Percentiles rank a stretch among this genome's conserved stretches.
Evolutionary conservation across 2,113 vertebrate species (phyloP).

Genomic region (Hippocampus comes): DNA sequence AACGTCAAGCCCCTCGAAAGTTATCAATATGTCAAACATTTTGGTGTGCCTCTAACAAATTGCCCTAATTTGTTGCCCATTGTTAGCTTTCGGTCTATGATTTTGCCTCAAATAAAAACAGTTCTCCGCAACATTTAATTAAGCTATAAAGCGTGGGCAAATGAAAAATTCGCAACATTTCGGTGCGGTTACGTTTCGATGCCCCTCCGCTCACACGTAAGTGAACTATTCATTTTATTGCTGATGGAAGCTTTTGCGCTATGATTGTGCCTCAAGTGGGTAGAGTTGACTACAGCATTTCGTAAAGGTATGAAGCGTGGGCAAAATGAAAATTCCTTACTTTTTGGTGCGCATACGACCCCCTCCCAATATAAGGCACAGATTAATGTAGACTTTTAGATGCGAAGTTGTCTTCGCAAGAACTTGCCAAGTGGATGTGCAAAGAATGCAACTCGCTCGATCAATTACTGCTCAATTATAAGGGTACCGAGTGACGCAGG

Average conservation of each 20-base stretch:
- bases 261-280: neutral
- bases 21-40: too few relatives aligned
- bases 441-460: neutral
- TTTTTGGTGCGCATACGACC: neutral
- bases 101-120: neutral
- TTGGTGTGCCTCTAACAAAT: too few relatives aligned
- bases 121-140: neutral
- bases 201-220: too few relatives aligned
- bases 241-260: neutral
- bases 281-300: neutral
- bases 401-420: neutral
- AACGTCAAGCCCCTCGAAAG: neutral
- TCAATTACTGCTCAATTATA: slow-evolving; percentile 26
- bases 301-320: neutral
- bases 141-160: neutral
- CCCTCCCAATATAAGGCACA: too few relatives aligned
- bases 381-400: neutral
- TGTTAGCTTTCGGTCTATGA: neutral
- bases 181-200: neutral
- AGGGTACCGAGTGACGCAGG: slow-evolving; percentile 40
- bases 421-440: neutral
- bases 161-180: neutral
- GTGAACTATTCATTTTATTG: neutral
- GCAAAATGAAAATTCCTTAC: neutral
- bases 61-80: neutral